Conservation (phyloP, 2,797 vertebrate genomes). For the Cyclura pinguis region DNA sequence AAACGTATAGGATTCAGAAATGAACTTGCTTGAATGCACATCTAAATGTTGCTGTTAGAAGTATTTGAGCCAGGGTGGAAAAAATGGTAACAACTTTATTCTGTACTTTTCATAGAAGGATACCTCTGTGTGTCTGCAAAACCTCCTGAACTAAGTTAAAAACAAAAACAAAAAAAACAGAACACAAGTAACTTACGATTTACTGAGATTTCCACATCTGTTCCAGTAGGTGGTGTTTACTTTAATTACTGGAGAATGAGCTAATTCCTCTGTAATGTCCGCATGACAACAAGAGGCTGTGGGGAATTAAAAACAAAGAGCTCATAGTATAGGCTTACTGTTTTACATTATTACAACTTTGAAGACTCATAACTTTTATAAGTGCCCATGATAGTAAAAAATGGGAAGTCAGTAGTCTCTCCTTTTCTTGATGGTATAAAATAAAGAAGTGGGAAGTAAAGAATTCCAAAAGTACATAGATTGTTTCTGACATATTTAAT, state of each 20-base stretch:
- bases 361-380: constrained; percentile 26
- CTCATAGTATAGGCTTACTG: constrained; percentile 42
- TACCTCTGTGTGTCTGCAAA: neutral
- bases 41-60: neutral
- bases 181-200: constrained; percentile 73
- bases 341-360: constrained; percentile 10
- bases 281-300: constrained; percentile 79
- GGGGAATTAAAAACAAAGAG: constrained; percentile 57
- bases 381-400: neutral
- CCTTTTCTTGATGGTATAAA: neutral
- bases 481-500: neutral
- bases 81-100: neutral
- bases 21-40: neutral
- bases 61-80: neutral
- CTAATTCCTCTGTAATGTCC: constrained; percentile 75
- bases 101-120: neutral
- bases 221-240: constrained; percentile 78
- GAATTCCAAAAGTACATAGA: neutral
- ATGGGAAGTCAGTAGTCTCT: neutral
- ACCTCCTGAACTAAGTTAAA: neutral
- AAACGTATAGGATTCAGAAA: neutral
- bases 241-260: constrained; percentile 72
- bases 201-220: constrained; percentile 79
- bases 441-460: neutral
- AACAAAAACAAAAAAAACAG: neutral